Evolutionary conservation across 2,888 invertebrate species (phyloP).

Genomic region (Phania funesta): DNA sequence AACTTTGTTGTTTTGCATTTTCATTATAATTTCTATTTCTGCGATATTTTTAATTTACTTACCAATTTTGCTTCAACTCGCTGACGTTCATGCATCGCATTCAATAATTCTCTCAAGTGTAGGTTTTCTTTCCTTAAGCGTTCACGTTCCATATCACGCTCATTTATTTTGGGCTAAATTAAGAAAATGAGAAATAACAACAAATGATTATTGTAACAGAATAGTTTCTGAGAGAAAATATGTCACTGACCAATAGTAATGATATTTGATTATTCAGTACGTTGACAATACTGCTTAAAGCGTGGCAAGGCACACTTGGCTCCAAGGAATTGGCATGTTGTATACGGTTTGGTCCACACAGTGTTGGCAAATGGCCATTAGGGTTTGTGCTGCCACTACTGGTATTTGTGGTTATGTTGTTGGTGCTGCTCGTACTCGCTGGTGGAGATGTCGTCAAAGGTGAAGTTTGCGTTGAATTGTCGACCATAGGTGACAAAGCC

Average conservation of each 20-base stretch:
- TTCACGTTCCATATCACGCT: conserved; percentile 88
- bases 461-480: conserved; percentile 72
- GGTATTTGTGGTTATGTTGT: conserved; percentile 6
- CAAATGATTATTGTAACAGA: neutral
- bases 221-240: neutral
- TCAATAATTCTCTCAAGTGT: conserved; percentile 86
- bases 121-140: conserved; percentile 87
- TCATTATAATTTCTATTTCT: too few species aligned
- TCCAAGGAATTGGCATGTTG: conserved; percentile 80
- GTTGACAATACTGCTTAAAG: conserved; percentile 84
- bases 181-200: neutral
- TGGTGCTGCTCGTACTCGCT: conserved; percentile 34
- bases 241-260: conserved; percentile 83
- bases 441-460: conserved; percentile 62
- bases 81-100: conserved; percentile 82
- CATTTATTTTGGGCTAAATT: conserved; percentile 86
- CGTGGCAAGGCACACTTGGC: conserved; percentile 84
- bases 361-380: conserved; percentile 63
- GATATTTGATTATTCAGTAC: conserved; percentile 85
- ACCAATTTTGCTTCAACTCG: conserved; percentile 79
- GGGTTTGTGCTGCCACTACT: conserved; percentile 39
- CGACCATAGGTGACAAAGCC: conserved; percentile 69
- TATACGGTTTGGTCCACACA: conserved; percentile 80
- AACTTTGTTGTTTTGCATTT: too few species aligned
- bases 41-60: conserved; percentile 37